Evolutionary conservation across 2,797 vertebrate species (phyloP), one percentile per base, ranked within the genome.

Genomic region (Diglossa cyanea): DNA sequence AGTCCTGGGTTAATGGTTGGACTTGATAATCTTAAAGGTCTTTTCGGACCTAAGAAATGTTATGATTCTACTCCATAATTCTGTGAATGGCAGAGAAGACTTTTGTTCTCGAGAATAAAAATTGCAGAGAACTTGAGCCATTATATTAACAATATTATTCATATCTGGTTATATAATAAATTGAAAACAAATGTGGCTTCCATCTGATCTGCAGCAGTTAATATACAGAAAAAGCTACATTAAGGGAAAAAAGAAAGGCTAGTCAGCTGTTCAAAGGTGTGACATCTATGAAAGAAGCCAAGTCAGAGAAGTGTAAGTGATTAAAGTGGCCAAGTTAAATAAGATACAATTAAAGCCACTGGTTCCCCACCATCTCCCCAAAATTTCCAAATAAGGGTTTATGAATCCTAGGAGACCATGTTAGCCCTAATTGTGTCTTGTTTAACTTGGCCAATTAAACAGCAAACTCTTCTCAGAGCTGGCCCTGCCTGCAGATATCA

Each of bases 361-460:
- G 82, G 92, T 97, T 95, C 88, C 74, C 89, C 62, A 70, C 81
- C 78, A 77, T 89, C 95, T 93, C 89, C 78, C 75, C 77, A 55
- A 25, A 93, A 87, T 81, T 93, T 86, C 92, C 91, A 94, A 90
- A 90, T 91, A 86, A 87, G 65, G 84, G 30, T 96, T 97, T 96
- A 94, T 95, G 86, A 93, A 70, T 97, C 97, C 97, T 80, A 68
- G 39, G 97, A 96, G 97, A 97, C 95, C 84, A 78, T 93, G 97
- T 97, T 94, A 97, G 94, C 76, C 90, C 92, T 97, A 97, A 98
- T 97, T 97, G 95, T 94, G 90, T 97, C 96, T 97, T 97, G 94
- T 97, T 98, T 98, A 96, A 97, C 96, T 97, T 98, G 97, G 97
- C 97, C 97, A 97, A 92, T 97, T 97, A 97, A 95, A 96, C 90